These are phyloP conservation scores for Hirtodrosophila confusa DNA, from an alignment of 2,888 invertebrate genomes.

Conservation along the genomic window DNA sequence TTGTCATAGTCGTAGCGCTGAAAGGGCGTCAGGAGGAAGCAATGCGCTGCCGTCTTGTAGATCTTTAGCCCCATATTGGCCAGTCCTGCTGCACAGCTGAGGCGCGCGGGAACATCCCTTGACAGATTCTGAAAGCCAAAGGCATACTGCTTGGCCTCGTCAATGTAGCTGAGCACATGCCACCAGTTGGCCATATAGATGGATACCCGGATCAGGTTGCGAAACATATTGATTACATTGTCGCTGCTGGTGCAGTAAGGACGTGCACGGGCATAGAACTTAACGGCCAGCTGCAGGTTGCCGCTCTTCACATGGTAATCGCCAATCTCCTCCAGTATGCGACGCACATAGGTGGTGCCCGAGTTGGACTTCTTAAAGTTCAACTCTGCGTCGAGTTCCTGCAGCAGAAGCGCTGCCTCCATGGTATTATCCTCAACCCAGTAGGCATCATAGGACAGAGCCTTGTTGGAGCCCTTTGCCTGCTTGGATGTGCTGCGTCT, in stretches of 20 bases:
- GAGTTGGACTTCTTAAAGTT: conserved; percentile 66
- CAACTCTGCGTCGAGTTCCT: conserved; percentile 66
- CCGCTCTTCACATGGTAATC: conserved; percentile 68
- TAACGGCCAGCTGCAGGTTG: conserved; percentile 58
- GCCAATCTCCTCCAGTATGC: conserved; percentile 68
- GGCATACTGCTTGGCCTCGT: conserved; percentile 66
- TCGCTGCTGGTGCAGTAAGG: conserved; percentile 67
- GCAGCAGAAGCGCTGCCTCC: conserved; percentile 59
- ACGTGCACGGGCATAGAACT: conserved; percentile 62
- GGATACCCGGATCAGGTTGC: conserved; percentile 63
- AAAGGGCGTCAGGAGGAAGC: conserved; percentile 50
- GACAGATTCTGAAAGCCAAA: conserved; percentile 45
- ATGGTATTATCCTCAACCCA: conserved; percentile 68
- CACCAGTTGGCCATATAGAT: conserved; percentile 71
- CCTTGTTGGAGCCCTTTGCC: background rate
- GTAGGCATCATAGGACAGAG: conserved; percentile 45
- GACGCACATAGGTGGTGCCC: conserved; percentile 58
- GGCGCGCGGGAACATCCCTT: conserved; percentile 45
- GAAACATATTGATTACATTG: conserved; percentile 60
- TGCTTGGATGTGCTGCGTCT: background rate
- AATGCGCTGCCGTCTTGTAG: conserved; percentile 59
- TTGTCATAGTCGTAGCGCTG: conserved; percentile 54
- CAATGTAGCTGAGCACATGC: conserved; percentile 68
- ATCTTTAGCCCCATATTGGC: conserved; percentile 63
- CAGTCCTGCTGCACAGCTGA: conserved; percentile 64